phyloP scores from a whole-genome alignment of 1,140 invertebrate species.

The Glossosoma conforme region DNA sequence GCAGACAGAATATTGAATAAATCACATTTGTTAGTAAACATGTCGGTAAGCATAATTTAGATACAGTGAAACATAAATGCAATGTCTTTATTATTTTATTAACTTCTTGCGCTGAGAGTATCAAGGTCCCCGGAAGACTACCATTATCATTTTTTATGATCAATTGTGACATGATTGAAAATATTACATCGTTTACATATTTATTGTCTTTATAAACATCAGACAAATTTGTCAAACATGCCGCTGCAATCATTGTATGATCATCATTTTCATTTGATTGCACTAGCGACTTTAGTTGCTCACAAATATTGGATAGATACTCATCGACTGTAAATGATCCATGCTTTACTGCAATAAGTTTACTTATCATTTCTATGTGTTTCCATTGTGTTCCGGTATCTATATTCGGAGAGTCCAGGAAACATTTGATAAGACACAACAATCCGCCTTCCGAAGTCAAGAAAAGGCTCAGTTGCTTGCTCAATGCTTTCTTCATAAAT shows the following conservation, averaged over 20 bases:
- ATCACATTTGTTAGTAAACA: conserved; percentile 36
- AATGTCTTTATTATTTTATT: conserved; percentile 43
- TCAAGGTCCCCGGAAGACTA: conserved; percentile 38
- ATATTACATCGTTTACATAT: conserved; percentile 41
- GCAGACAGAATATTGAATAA: conserved; percentile 38
- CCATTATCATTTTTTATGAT: conserved; percentile 32
- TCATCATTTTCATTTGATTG: conserved; percentile 41
- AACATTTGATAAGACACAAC: conserved; percentile 53
- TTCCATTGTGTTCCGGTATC: conserved; percentile 57
- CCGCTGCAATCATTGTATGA: conserved; percentile 46
- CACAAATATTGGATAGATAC: conserved; percentile 49
- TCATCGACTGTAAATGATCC: conserved; percentile 48
- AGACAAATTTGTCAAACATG: conserved; percentile 51
- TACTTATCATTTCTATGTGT: conserved; percentile 60
- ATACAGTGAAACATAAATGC: conserved; percentile 39
- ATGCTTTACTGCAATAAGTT: conserved; percentile 56
- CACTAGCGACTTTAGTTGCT: conserved; percentile 49
- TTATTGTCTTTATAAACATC: conserved; percentile 45
- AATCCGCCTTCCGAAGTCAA: conserved; percentile 58
- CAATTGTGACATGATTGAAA: conserved; percentile 44
- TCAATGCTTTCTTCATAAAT: conserved; percentile 60
- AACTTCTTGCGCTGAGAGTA: conserved; percentile 42
- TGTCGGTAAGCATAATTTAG: conserved; percentile 35
- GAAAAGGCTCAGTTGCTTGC: conserved; percentile 53
- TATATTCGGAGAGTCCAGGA: conserved; percentile 55